These are phyloP conservation scores for Neocrepidodera transversa DNA, from an alignment of 2,888 invertebrate species.

Conservation along the genomic window DNA sequence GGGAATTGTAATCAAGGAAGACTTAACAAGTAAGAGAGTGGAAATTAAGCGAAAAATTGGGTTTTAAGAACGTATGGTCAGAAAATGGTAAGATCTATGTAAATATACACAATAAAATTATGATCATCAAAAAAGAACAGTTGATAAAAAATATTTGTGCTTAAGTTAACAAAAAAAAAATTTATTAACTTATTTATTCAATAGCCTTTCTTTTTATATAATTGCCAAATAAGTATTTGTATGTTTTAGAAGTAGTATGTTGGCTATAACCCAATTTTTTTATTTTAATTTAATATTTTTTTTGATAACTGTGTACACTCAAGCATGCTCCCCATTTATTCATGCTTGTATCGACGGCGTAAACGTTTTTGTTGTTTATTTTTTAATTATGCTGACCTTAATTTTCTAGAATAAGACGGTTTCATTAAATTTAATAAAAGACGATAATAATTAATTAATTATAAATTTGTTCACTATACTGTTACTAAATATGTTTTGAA, in stretches of 20 bases:
- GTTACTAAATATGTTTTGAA: no score
- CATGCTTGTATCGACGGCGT: neutral
- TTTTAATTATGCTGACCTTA: neutral
- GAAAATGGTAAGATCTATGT: conserved; percentile 1
- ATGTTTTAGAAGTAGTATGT: no score
- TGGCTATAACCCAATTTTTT: no score
- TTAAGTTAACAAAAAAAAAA: no score
- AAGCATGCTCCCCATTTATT: neutral
- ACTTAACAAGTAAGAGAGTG: neutral
- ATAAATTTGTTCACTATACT: no score
- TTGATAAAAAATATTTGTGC: neutral
- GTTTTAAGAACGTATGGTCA: conserved; percentile 10
- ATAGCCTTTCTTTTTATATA: no score
- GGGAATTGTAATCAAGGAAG: neutral
- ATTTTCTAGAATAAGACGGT: neutral
- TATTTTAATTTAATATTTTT: no score
- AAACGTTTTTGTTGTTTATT: neutral
- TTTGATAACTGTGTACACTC: neutral
- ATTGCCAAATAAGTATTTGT: no score
- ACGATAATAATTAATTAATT: no score
- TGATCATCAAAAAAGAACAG: conserved; percentile 2
- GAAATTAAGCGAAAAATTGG: conserved; percentile 7
- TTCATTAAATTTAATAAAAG: neutral
- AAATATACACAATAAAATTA: conserved; percentile 7
- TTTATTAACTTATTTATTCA: no score